Evolutionary conservation across 2,113 vertebrate species (phyloP).

Genomic region (Apteryx owenii): DNA sequence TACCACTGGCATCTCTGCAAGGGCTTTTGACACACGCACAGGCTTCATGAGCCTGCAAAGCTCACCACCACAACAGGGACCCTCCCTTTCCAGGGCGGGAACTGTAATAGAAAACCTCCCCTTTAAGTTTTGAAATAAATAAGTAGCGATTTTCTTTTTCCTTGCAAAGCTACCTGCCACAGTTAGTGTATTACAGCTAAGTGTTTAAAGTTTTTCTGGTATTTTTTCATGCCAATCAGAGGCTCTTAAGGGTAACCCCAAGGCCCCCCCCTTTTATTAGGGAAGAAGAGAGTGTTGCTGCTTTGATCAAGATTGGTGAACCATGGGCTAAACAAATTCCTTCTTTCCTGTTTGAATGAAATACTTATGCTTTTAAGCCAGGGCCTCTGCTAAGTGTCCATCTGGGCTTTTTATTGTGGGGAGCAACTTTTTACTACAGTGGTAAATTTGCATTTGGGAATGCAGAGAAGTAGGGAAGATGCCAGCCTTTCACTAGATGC

Average conservation of each 20-base stretch:
- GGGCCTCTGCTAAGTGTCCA: neutral
- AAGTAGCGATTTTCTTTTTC: neutral
- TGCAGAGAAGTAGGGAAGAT: neutral
- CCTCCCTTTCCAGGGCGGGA: neutral
- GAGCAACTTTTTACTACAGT: neutral
- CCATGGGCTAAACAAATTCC: neutral
- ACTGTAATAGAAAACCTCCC: neutral
- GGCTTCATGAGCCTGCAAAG: neutral
- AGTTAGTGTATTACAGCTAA: neutral
- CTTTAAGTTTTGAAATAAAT: neutral
- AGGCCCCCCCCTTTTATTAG: neutral
- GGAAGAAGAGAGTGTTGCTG: neutral
- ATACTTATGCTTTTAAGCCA: neutral
- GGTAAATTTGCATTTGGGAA: neutral
- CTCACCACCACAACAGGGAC: neutral
- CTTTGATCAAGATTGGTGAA: neutral
- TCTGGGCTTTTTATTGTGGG: neutral
- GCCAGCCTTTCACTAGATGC: neutral
- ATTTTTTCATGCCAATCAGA: neutral
- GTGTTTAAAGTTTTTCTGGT: neutral
- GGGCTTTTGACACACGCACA: neutral
- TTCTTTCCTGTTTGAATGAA: neutral
- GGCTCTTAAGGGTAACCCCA: neutral
- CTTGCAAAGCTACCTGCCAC: neutral
- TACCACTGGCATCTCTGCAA: neutral